Conservation (phyloP, 2,113 vertebrate genomes). For the Rhea pennata region DNA sequence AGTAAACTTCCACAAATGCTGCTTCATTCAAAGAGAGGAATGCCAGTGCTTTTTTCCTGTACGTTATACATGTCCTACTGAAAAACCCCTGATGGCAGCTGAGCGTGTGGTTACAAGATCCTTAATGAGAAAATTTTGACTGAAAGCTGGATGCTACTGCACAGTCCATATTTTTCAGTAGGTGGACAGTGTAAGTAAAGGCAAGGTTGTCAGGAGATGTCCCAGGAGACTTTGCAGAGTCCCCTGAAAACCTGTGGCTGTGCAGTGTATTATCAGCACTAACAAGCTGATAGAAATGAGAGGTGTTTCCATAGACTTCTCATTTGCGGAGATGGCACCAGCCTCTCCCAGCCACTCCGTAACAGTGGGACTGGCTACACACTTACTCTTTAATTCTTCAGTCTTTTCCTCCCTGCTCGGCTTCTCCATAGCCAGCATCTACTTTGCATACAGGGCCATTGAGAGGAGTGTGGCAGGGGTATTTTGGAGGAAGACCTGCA, state of each 20-base stretch:
- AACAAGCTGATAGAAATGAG: not conserved
- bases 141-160: not conserved
- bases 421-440: slow-evolving; percentile 86
- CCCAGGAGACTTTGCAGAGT: not conserved
- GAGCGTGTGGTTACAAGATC: not conserved
- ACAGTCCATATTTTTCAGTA: not conserved
- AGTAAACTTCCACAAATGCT: not conserved
- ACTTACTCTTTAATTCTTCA: slow-evolving; percentile 86
- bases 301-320: not conserved
- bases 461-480: slow-evolving; percentile 88
- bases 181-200: not conserved
- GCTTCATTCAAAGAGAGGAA: slow-evolving; percentile 56
- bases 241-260: not conserved
- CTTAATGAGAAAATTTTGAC: not conserved
- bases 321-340: fast-evolving
- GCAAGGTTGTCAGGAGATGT: not conserved
- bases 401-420: slow-evolving; percentile 73
- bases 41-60: not conserved
- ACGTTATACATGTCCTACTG: slow-evolving; percentile 54
- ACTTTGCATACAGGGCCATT: slow-evolving; percentile 82
- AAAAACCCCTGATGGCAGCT: slow-evolving; percentile 33
- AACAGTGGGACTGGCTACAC: not conserved
- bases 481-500: slow-evolving; percentile 90
- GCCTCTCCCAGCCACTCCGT: not conserved
- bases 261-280: not conserved